Evolutionary conservation across 2,888 invertebrate species (phyloP), one percentile per base, ranked within the genome.

Genomic region (Napeogenes inachia): DNA sequence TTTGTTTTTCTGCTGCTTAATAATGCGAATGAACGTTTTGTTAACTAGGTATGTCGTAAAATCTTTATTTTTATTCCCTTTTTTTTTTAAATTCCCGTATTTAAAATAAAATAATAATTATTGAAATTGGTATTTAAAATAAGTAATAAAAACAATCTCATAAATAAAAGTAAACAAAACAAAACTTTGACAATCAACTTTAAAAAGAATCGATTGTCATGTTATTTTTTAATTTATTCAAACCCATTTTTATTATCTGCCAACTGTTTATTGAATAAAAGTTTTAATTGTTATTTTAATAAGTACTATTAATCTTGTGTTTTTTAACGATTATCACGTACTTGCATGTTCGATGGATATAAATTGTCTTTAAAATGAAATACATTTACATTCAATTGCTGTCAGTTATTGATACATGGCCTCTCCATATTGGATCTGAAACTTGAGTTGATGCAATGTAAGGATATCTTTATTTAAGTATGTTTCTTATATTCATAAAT

Each of bases 221-320:
- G 65, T 59, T 59, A 64, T 30, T 56, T 69, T 73, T 81, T 88
- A 89, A 89, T 89, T 85, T 87, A 89, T 89, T 87, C 90, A 86
- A 83, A 81, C 83, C 84, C 82, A 76, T 81, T 84, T 89, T 89
- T 89, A 90, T 89, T 83, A 86, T 81, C 89, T 89, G 88, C 69
- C 78, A 89, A 89, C 78, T 81, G 81, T 84, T 82, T 67, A 68
- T 70, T 80, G 78, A 80, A 73, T 73, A 56, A 71, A 68, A 70
- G 65, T 60, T 61, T 63, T 61, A 71, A 76, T 86, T 86, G 83
- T 85, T 77, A 84, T 85, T 86, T 33, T 77, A 81, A 87, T 81
- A 66, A 66, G 67, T 69, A 70, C 79, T 79, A 87, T 89, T 88
- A 85, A 89, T 89, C 84, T 85, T 82, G 69, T 78, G 76, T 80